Conservation (phyloP, 2,888 invertebrate species). For the Keiferia lycopersicella region DNA sequence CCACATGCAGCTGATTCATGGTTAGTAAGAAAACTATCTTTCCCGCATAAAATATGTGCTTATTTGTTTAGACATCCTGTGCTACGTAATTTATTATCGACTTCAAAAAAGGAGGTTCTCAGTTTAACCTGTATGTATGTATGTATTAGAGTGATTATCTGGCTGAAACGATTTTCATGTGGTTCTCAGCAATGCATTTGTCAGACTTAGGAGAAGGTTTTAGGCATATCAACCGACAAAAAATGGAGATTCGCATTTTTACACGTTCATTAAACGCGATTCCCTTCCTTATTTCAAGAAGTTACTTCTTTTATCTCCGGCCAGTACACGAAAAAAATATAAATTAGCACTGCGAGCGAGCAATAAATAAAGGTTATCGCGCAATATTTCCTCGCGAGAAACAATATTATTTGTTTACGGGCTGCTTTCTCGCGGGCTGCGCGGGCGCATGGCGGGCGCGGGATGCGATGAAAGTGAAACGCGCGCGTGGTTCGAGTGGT, state of each 20-base stretch:
- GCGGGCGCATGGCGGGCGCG: conserved; percentile 34
- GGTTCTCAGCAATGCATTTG: too few relatives aligned
- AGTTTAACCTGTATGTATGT: too few relatives aligned
- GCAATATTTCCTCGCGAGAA: conserved; percentile 1
- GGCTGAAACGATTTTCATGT: too few relatives aligned
- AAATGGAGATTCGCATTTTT: too few relatives aligned
- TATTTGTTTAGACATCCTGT: neutral
- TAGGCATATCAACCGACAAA: too few relatives aligned
- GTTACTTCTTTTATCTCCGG: too few relatives aligned
- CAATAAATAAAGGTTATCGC: neutral
- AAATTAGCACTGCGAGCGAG: neutral
- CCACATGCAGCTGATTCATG: neutral
- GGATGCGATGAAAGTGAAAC: conserved; percentile 76
- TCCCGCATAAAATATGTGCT: neutral
- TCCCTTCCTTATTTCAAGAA: too few relatives aligned
- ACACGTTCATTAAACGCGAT: too few relatives aligned
- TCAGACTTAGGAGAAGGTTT: too few relatives aligned
- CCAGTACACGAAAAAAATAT: neutral
- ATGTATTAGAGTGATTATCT: too few relatives aligned
- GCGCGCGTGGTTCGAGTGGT: conserved; percentile 65
- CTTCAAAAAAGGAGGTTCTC: too few relatives aligned
- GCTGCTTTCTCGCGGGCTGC: conserved; percentile 22
- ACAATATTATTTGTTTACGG: conserved; percentile 22
- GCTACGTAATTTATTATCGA: too few relatives aligned
- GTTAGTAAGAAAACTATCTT: neutral